Evolutionary conservation across 2,113 vertebrate species (phyloP), one percentile per base, ranked within the genome.

Genomic region (Cyphotilapia sp.): DNA sequence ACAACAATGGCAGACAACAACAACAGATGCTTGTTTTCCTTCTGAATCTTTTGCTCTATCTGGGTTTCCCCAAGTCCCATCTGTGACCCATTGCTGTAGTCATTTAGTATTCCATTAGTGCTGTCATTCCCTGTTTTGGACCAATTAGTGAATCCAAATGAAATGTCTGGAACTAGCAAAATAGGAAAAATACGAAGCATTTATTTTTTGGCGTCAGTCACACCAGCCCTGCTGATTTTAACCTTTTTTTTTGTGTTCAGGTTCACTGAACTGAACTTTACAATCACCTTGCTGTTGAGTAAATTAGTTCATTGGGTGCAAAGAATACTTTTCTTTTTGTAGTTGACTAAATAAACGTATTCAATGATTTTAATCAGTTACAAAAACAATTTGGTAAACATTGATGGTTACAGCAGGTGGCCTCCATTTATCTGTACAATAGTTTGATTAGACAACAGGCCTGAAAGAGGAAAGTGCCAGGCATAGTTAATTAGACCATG

Each of bases 11-110:
- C 45, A n/a, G 74, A 78, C 45, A 78, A 87, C 63, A 51, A 85
- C 85, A 85, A 54, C 89, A 89, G 88, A 91, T 93, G 89, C 71
- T 92, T 27, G n/a, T 85, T 87, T 84, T 71, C 24, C 57, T 71
- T 54, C 74, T 84, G 85, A 91, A 69, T 88, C 84, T 57, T 59
- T 82, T 24, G 51, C 29, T 83, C 86, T 83, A 42, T 56, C 38
- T 38, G 22, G 11, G 16, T 81, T 80, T 85, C 29, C 87, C 27
- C 33, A 24, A 42, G 63, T 66, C 57, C 91, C 91, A 94, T 93
- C 90, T 94, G 89, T 42, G 87, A 88, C 83, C 87, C 59, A 19
- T 49, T 16, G 69, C 81, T 54, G 40, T 66, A 19, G 45, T 89
- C 66, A 89, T 87, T 89, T 66, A 80, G 31, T 59, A 61, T 85